phyloP scores from a whole-genome alignment of 2,888 invertebrate genomes.

The Erebia ligea region DNA sequence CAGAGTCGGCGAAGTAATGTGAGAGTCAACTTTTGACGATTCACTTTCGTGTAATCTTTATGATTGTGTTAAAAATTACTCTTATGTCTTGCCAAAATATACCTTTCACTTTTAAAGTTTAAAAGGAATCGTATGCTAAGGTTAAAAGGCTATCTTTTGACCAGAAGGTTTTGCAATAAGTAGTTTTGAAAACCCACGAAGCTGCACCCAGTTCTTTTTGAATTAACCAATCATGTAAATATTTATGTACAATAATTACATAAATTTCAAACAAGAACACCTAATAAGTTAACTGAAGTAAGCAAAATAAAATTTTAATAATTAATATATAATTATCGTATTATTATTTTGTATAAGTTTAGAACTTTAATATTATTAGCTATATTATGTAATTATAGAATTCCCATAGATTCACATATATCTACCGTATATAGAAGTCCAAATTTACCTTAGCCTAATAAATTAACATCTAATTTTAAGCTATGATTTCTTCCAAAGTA shows the following conservation, averaged over 20 bases:
- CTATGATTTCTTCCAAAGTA: slow-evolving; percentile 13
- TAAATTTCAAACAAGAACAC: no score
- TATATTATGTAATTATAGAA: no score
- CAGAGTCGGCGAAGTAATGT: slow-evolving; percentile 40
- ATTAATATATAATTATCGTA: no score
- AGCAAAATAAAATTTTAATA: no score
- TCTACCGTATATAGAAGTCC: no score
- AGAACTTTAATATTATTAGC: no score
- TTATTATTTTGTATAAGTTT: no score
- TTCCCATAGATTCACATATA: no score
- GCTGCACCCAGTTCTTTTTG: no score
- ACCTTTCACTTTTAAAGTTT: slow-evolving; percentile 19
- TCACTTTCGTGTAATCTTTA: slow-evolving; percentile 65
- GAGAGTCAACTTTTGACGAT: slow-evolving; percentile 51
- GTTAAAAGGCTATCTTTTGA: neutral
- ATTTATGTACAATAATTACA: no score
- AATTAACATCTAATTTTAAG: neutral
- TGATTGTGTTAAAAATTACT: slow-evolving; percentile 17
- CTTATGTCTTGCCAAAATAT: neutral
- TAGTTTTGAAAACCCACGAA: neutral
- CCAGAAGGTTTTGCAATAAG: neutral
- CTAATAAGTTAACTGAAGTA: no score
- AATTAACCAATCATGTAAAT: no score
- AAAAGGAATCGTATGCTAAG: neutral
- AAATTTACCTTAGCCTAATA: neutral